phyloP scores from a whole-genome alignment of 2,113 vertebrate species.

The Macrotus californicus region DNA sequence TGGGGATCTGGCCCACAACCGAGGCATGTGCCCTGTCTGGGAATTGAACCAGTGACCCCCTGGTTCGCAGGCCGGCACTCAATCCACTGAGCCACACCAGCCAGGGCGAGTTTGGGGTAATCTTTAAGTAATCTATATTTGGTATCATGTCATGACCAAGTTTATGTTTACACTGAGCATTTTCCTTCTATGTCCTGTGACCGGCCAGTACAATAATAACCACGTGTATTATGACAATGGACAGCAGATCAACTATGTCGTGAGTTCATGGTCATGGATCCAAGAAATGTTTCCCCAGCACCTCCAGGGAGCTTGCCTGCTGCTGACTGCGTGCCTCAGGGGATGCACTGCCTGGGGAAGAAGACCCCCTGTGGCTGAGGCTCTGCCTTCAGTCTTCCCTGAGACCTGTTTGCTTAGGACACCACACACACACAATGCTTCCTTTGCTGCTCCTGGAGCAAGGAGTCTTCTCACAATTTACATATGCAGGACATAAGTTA shows the following conservation, averaged over 20 bases:
- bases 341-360: neutral
- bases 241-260: neutral
- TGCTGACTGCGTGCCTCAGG: neutral
- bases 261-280: neutral
- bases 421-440: neutral
- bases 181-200: neutral
- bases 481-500: neutral
- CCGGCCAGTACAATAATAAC: neutral
- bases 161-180: neutral
- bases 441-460: neutral
- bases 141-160: too few species aligned
- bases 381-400: neutral
- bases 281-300: neutral
- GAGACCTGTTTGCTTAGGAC: neutral
- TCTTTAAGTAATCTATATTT: too few species aligned
- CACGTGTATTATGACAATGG: neutral
- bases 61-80: too few species aligned
- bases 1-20: too few species aligned
- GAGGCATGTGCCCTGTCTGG: too few species aligned
- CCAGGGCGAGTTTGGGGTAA: too few species aligned
- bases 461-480: neutral
- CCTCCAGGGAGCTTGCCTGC: neutral
- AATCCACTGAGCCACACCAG: too few species aligned
- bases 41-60: too few species aligned
- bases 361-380: neutral